Evolutionary conservation across 2,113 vertebrate genomes (phyloP).

Genomic region (Hyla sarda): DNA sequence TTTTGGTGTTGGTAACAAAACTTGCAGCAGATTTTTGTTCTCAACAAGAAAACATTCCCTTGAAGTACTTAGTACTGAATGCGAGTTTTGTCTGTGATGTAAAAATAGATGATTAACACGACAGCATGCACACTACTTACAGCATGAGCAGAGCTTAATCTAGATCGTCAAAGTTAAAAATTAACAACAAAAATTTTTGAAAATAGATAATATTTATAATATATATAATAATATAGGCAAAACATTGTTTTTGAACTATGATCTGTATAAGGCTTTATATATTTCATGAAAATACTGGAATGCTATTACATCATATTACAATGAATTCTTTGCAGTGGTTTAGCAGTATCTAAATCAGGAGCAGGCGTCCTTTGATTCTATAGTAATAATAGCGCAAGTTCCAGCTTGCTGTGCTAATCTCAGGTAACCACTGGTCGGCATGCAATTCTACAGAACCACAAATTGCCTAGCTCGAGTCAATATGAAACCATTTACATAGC

Average conservation of each 20-base stretch:
- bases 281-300: neutral
- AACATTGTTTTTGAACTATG: neutral
- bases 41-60: too few relatives aligned
- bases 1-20: too few relatives aligned
- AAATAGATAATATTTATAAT: neutral
- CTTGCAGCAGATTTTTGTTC: too few relatives aligned
- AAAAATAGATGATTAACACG: neutral
- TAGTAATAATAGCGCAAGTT: neutral
- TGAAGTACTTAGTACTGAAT: too few relatives aligned
- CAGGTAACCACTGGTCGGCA: neutral
- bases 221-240: neutral
- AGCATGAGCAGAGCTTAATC: neutral
- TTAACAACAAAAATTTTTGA: neutral
- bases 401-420: neutral
- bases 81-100: neutral
- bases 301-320: neutral
- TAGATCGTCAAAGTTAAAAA: neutral
- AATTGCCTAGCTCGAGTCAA: too few relatives aligned
- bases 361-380: neutral
- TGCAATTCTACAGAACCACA: neutral
- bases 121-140: neutral
- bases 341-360: neutral
- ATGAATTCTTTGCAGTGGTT: neutral
- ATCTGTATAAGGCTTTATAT: neutral
- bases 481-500: neutral